Evolutionary conservation across 2,113 vertebrate species (phyloP).

Genomic region (Cygnus buccinator): DNA sequence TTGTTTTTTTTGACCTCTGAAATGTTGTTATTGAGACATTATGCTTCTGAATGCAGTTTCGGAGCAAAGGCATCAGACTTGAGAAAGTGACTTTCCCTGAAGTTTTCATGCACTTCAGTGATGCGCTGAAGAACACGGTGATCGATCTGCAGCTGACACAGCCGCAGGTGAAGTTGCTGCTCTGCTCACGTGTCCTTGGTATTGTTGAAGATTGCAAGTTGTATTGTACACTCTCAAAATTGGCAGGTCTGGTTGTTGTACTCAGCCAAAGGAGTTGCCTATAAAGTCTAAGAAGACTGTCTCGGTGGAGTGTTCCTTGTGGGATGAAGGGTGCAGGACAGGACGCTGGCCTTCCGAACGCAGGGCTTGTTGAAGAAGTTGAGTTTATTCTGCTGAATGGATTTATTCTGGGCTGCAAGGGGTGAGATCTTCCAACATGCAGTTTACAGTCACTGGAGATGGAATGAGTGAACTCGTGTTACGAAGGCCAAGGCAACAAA

Average conservation of each 20-base stretch:
- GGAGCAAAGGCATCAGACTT: not conserved
- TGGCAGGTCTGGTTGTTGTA: not conserved
- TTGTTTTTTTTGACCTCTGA: not conserved
- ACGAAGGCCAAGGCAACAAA: not conserved
- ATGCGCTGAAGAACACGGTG: accelerated
- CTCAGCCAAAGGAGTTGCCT: not conserved
- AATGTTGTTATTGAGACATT: not conserved
- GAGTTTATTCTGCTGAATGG: not conserved
- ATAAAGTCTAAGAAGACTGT: not conserved
- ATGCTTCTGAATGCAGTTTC: not conserved
- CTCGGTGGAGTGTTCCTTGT: not conserved
- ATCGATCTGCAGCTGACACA: not conserved
- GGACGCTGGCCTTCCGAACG: not conserved
- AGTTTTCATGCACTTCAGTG: not conserved
- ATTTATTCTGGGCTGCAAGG: not conserved
- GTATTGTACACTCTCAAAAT: not conserved
- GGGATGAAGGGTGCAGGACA: not conserved
- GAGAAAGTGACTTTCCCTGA: not conserved
- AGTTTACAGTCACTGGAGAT: not conserved
- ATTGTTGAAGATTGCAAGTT: not conserved
- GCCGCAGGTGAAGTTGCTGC: not conserved
- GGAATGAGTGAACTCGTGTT: not conserved
- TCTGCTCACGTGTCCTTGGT: accelerated
- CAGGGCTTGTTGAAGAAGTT: not conserved
- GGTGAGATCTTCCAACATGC: not conserved